Percentiles rank a stretch among this genome's conserved stretches.
Evolutionary conservation across 1,140 invertebrate genomes (phyloP).

Genomic region (Physella acuta): DNA sequence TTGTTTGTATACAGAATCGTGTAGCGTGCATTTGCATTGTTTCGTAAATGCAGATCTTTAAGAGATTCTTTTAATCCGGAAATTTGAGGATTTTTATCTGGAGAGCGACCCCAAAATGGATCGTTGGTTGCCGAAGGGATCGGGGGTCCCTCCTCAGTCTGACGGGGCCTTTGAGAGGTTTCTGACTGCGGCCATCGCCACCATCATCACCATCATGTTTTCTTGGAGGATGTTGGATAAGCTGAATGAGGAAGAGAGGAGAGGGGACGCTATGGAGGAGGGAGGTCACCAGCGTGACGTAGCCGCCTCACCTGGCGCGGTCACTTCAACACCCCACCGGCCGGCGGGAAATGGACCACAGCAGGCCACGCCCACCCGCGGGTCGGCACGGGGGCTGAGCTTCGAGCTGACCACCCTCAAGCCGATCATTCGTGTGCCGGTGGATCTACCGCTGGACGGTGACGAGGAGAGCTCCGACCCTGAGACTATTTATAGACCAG

Average conservation of each 20-base stretch:
- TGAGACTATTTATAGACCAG: neutral
- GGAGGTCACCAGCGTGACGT: neutral
- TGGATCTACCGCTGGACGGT: conserved; percentile 13
- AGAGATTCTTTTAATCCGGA: too few relatives aligned
- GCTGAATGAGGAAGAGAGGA: conserved; percentile 26
- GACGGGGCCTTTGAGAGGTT: conserved; percentile 56
- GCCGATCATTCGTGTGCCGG: neutral
- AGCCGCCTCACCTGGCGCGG: neutral
- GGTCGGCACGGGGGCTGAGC: neutral
- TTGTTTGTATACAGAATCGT: too few relatives aligned
- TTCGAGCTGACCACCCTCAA: conserved; percentile 8
- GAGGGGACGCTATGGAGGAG: neutral
- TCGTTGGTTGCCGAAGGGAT: conserved; percentile 27
- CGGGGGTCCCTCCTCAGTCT: conserved; percentile 20
- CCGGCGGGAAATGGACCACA: neutral
- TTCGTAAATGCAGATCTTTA: too few relatives aligned
- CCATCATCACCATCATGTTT: conserved; percentile 56
- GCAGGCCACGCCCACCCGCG: neutral
- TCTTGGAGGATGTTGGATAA: conserved; percentile 53
- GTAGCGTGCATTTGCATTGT: too few relatives aligned
- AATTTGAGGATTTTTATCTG: too few relatives aligned
- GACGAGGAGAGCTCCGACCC: neutral
- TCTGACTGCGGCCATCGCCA: conserved; percentile 52
- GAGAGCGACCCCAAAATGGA: conserved; percentile 15
- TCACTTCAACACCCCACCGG: neutral